phyloP scores from a whole-genome alignment of 64 coral and sea anemone species.

The Dendrophyllia cribrosa region DNA sequence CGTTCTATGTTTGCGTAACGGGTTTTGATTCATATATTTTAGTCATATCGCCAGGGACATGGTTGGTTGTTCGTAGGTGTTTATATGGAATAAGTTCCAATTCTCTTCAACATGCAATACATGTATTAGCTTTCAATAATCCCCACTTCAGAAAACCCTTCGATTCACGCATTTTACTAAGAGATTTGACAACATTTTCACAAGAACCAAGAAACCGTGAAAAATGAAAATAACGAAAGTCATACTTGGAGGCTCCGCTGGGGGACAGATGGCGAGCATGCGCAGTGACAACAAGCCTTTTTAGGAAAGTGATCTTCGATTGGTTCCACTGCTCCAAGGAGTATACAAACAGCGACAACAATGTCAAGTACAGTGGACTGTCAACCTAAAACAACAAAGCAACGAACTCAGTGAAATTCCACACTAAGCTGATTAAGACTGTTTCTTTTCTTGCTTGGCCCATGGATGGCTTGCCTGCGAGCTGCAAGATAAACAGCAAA shows the following conservation, averaged over 20 bases:
- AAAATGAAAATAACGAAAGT: not conserved
- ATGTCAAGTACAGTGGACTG: slow-evolving; percentile 80
- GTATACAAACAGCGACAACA: slow-evolving; percentile 94
- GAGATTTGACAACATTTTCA: not conserved
- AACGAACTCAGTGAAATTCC: not conserved
- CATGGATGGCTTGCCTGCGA: too few relatives aligned
- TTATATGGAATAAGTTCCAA: too few relatives aligned
- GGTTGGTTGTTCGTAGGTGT: too few relatives aligned
- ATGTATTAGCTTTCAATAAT: too few relatives aligned
- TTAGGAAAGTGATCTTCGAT: slow-evolving; percentile 72
- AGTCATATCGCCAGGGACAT: too few relatives aligned
- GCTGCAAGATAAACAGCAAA: too few relatives aligned
- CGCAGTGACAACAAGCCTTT: slow-evolving; percentile 79
- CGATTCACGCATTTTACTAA: too few relatives aligned
- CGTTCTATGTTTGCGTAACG: too few relatives aligned
- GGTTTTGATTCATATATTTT: too few relatives aligned
- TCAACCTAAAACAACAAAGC: slow-evolving; percentile 69
- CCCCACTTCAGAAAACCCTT: too few relatives aligned
- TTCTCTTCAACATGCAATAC: too few relatives aligned
- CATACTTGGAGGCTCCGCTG: slow-evolving; percentile 62
- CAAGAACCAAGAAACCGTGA: not conserved
- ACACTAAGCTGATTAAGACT: not conserved
- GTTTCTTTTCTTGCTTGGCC: not conserved
- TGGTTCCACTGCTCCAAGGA: slow-evolving; percentile 94
- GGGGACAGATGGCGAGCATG: slow-evolving; percentile 77